Conservation (phyloP, 2,888 invertebrate species). For the Leucophora obtusa region DNA sequence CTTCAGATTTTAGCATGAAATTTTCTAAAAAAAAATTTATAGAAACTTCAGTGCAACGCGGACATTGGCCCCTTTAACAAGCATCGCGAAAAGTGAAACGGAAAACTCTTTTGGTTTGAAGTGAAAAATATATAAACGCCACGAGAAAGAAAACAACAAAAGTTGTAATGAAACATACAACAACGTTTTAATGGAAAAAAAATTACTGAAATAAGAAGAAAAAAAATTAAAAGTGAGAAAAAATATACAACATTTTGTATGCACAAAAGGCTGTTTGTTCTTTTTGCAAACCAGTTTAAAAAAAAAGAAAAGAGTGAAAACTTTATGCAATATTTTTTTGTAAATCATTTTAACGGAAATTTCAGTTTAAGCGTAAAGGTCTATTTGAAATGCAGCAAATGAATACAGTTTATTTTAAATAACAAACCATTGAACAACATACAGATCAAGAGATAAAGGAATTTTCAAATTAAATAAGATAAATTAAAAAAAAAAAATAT, state of each 20-base stretch:
- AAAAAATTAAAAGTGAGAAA: conserved; percentile 6
- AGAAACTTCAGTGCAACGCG: conserved; percentile 67
- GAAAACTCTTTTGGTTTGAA: conserved; percentile 5
- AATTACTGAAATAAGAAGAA: background rate
- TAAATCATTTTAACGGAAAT: background rate
- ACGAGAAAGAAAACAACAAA: conserved; percentile 3
- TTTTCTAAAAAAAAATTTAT: conserved; percentile 46
- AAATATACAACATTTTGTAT: background rate
- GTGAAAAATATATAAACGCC: background rate
- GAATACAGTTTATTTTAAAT: background rate
- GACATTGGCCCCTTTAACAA: conserved; percentile 68
- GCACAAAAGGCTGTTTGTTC: background rate
- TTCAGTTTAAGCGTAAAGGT: background rate
- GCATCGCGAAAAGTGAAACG: conserved; percentile 35
- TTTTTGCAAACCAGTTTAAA: background rate
- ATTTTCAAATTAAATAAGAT: background rate
- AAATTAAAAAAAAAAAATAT: background rate
- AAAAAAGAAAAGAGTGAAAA: background rate
- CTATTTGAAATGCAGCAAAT: background rate
- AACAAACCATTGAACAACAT: background rate
- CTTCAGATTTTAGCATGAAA: conserved; percentile 28
- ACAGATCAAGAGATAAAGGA: background rate
- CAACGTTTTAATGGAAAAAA: background rate
- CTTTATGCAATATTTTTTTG: background rate
- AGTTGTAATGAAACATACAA: background rate